phyloP scores from a whole-genome alignment of 2,113 vertebrate species.

The Mus spicilegus region DNA sequence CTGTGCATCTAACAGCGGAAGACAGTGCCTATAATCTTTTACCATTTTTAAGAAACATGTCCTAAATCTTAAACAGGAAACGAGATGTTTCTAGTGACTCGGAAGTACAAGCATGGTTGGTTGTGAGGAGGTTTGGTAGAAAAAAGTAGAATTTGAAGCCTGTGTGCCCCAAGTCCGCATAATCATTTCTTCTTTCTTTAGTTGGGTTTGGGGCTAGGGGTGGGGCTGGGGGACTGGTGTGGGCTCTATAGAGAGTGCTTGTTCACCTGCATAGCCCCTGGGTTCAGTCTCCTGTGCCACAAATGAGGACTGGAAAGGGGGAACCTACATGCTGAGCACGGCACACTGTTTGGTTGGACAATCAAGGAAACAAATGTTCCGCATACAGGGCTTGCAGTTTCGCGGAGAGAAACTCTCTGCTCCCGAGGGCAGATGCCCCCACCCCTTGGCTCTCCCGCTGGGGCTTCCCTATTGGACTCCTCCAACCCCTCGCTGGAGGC shows the following conservation, averaged over 20 bases:
- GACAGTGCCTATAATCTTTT: slow-evolving; percentile 43
- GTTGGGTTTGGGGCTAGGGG: slow-evolving; percentile 30
- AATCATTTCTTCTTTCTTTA: slow-evolving; percentile 5
- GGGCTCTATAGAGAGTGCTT: neutral
- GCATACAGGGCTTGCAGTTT: neutral
- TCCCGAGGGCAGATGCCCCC: neutral
- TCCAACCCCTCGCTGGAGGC: neutral
- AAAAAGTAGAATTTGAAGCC: slow-evolving; percentile 8
- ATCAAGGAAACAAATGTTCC: neutral
- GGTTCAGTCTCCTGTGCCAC: neutral
- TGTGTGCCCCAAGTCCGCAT: neutral
- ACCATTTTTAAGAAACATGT: neutral
- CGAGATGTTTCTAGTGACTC: slow-evolving; percentile 14
- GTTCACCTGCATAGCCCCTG: neutral
- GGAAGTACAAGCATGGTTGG: neutral
- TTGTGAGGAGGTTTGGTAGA: neutral
- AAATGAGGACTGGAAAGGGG: neutral
- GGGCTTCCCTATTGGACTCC: neutral
- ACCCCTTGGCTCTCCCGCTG: neutral
- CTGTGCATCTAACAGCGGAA: slow-evolving; percentile 49
- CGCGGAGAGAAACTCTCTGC: neutral
- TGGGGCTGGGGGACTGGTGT: neutral
- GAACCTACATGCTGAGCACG: neutral
- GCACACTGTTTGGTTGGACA: neutral
- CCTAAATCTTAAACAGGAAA: slow-evolving; percentile 46